Conservation (phyloP, 1,140 invertebrate genomes). For the Drosophila subpulchrella region DNA sequence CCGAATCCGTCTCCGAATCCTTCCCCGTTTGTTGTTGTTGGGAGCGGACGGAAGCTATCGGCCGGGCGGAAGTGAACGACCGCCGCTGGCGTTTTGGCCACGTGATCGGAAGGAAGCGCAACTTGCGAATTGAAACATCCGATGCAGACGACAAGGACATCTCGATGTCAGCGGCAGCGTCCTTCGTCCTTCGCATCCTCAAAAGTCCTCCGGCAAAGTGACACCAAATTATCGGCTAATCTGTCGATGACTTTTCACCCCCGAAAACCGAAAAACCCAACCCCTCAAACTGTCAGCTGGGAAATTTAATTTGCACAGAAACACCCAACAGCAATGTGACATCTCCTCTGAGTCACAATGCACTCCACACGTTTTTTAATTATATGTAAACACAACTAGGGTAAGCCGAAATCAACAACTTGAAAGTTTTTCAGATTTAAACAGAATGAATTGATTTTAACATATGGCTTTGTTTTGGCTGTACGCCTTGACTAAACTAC, state of each 20-base stretch:
- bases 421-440: background rate
- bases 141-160: conserved; percentile 53
- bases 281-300: background rate
- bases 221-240: conserved; percentile 76
- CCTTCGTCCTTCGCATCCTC: conserved; percentile 4
- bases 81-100: conserved; percentile 74
- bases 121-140: conserved; percentile 83
- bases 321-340: conserved; percentile 12
- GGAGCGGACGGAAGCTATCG: conserved; percentile 81
- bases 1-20: background rate
- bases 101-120: conserved; percentile 80
- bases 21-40: conserved; percentile 17
- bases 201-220: conserved; percentile 27
- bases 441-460: background rate
- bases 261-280: conserved; percentile 1
- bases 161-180: conserved; percentile 27
- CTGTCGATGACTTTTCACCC: conserved; percentile 58
- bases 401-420: background rate
- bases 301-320: conserved; percentile 2
- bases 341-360: background rate
- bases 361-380: background rate
- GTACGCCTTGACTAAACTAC: too few relatives aligned
- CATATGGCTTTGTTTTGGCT: background rate
- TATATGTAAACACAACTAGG: background rate
- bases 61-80: conserved; percentile 74